A percentile compares a stretch with the other conserved stretches of the same genome.
These are phyloP conservation scores for Darevskia nairensis DNA, from an alignment of 2,797 vertebrate species.

Conservation along the genomic window DNA sequence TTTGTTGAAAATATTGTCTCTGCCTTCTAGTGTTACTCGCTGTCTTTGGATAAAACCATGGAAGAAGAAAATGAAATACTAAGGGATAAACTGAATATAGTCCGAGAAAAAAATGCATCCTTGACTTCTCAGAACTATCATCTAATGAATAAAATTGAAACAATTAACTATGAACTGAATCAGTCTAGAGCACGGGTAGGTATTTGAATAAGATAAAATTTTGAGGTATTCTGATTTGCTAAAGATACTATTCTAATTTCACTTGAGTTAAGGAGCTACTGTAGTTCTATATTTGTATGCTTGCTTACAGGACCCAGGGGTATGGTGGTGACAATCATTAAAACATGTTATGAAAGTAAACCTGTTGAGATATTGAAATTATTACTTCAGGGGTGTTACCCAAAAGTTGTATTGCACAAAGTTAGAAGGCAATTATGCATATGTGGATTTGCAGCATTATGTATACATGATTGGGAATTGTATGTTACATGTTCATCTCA, in stretches of 20 bases:
- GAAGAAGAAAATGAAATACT: conserved; percentile 78
- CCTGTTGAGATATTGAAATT: not conserved
- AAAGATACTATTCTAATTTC: not conserved
- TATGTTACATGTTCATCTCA: not conserved
- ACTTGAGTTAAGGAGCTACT: not conserved
- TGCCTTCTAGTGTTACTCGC: conserved; percentile 64
- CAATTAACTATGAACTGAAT: conserved; percentile 78
- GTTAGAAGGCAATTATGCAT: not conserved
- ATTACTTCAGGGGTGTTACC: not conserved
- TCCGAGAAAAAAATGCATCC: conserved; percentile 84
- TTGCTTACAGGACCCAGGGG: not conserved
- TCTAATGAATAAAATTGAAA: conserved; percentile 81
- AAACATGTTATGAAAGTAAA: not conserved
- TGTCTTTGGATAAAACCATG: conserved; percentile 45
- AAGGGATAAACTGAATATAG: conserved; percentile 76
- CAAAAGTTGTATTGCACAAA: not conserved
- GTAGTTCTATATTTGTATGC: not conserved
- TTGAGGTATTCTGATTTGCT: not conserved
- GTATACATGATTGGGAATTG: not conserved
- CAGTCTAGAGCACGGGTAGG: conserved; percentile 81
- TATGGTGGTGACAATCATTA: not conserved
- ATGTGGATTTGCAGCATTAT: not conserved
- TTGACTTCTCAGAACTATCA: conserved; percentile 81
- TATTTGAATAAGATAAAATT: conserved; percentile 52
- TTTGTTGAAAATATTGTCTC: not conserved